A percentile compares a stretch with the other conserved stretches of the same genome.
These are phyloP conservation scores for Alaudala cheleensis DNA, from an alignment of 2,113 vertebrate species.

Conservation along the genomic window DNA sequence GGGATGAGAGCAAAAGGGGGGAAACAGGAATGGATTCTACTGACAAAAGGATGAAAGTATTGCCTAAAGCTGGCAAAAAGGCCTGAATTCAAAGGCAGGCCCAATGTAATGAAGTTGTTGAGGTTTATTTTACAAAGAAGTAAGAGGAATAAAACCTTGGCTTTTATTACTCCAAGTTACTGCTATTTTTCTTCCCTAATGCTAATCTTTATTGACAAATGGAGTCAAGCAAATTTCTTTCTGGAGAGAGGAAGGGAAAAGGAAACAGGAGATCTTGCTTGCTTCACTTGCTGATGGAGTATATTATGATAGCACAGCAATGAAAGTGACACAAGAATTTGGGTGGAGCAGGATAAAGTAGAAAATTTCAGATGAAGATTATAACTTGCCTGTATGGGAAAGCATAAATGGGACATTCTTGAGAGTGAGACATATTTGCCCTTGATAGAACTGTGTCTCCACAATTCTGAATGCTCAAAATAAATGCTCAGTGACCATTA, in stretches of 20 bases:
- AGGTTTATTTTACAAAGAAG: background rate
- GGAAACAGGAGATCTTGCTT: background rate
- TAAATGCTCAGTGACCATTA: background rate
- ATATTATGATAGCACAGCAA: background rate
- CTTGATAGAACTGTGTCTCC: background rate
- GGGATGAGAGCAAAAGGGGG: background rate
- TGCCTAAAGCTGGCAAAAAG: background rate
- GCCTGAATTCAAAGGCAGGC: background rate
- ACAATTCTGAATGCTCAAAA: background rate
- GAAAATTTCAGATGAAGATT: background rate
- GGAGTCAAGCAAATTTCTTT: background rate
- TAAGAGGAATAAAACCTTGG: background rate
- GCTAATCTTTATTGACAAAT: background rate
- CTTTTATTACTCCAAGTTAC: background rate
- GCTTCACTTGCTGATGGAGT: background rate
- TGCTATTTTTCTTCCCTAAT: background rate
- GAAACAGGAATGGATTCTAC: background rate
- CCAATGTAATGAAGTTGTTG: background rate
- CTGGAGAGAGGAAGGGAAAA: background rate
- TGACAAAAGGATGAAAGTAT: background rate
- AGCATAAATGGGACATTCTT: background rate
- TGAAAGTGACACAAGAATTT: background rate
- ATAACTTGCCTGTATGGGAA: background rate
- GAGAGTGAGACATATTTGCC: background rate
- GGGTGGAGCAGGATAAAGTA: background rate